phyloP scores from a whole-genome alignment of 2,113 vertebrate genomes.

The Corythoichthys haematopterus region DNA sequence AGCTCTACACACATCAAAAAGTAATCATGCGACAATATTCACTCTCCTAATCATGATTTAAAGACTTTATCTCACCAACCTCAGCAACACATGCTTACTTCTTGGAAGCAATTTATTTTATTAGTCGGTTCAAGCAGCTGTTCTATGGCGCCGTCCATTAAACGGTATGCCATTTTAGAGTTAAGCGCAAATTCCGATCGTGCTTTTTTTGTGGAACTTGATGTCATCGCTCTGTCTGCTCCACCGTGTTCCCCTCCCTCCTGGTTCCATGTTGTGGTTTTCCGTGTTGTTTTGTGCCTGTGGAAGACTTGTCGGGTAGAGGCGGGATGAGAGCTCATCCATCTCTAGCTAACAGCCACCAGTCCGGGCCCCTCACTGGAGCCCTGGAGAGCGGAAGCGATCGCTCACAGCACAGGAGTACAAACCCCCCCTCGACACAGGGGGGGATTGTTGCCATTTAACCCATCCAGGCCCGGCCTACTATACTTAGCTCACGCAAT shows the following conservation, averaged over 20 bases:
- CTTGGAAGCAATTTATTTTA: not conserved
- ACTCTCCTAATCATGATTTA: not conserved
- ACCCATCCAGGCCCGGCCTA: slow-evolving; percentile 63
- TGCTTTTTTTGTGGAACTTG: not conserved
- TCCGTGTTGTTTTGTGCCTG: slow-evolving; percentile 58
- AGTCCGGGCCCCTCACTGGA: slow-evolving; percentile 71
- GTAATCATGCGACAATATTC: not conserved
- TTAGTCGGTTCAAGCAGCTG: not conserved
- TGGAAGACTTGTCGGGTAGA: slow-evolving; percentile 56
- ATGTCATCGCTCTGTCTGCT: slow-evolving; percentile 4
- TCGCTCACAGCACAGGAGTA: slow-evolving; percentile 71
- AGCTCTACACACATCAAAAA: no score
- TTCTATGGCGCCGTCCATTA: not conserved
- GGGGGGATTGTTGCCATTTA: slow-evolving; percentile 67
- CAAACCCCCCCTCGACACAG: slow-evolving; percentile 65
- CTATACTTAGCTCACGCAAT: slow-evolving; percentile 43
- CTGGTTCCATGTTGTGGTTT: slow-evolving; percentile 30
- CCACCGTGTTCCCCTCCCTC: not conserved
- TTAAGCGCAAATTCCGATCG: not conserved
- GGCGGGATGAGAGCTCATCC: slow-evolving; percentile 67
- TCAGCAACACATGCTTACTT: not conserved
- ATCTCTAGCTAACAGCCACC: slow-evolving; percentile 73
- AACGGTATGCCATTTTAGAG: not conserved
- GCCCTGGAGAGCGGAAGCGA: slow-evolving; percentile 72
- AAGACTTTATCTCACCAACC: not conserved